These are phyloP conservation scores for Diarsia brunnea DNA, from an alignment of 2,888 invertebrate species.

Conservation along the genomic window DNA sequence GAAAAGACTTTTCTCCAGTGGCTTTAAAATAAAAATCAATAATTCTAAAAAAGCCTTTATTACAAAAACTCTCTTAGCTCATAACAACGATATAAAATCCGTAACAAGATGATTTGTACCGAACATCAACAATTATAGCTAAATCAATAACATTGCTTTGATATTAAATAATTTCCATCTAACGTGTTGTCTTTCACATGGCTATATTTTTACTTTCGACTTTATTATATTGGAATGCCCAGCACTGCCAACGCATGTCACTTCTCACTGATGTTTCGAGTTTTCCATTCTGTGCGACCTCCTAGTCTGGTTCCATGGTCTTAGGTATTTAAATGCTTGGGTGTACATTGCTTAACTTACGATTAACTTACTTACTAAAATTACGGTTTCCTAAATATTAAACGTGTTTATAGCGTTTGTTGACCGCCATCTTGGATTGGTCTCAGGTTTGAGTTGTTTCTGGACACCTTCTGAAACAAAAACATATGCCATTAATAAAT, in stretches of 20 bases:
- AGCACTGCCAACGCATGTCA: conserved; percentile 75
- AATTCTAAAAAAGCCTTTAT: conserved; percentile 81
- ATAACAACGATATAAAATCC: conserved; percentile 81
- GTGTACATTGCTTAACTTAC: conserved; percentile 81
- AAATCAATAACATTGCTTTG: conserved; percentile 70
- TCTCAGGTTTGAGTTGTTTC: conserved; percentile 79
- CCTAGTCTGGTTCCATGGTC: conserved; percentile 60
- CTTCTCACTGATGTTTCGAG: conserved; percentile 52
- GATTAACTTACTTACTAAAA: conserved; percentile 84
- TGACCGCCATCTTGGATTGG: conserved; percentile 81
- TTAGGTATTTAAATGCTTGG: conserved; percentile 86
- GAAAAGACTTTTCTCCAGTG: background rate
- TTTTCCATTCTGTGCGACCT: conserved; percentile 52
- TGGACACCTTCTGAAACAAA: conserved; percentile 83
- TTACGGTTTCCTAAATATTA: conserved; percentile 87
- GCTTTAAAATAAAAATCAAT: conserved; percentile 57
- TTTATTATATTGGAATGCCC: conserved; percentile 87
- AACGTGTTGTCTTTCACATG: conserved; percentile 82
- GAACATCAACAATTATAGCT: conserved; percentile 73
- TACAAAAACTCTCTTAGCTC: conserved; percentile 84
- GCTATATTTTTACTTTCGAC: conserved; percentile 76
- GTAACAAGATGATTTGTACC: conserved; percentile 77
- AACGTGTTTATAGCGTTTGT: conserved; percentile 77
- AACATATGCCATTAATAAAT: conserved; percentile 36
- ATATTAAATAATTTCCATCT: conserved; percentile 70